Conservation (phyloP, 2,113 vertebrate genomes). For the Meleagris gallopavo region DNA sequence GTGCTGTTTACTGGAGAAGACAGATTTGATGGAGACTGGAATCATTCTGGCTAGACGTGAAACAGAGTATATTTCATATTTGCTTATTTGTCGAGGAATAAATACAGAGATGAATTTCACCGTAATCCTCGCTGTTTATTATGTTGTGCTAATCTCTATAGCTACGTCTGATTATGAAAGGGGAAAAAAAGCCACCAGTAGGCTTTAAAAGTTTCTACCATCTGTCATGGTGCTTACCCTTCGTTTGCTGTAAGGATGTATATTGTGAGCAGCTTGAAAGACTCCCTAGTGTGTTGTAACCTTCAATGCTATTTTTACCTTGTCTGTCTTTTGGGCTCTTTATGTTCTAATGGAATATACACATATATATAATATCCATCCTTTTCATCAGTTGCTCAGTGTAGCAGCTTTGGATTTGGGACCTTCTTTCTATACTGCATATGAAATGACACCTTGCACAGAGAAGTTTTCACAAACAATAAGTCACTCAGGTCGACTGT, state of each 20-base stretch:
- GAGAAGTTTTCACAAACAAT: background rate
- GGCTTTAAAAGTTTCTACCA: slow-evolving; percentile 50
- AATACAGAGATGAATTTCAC: background rate
- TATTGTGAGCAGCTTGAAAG: background rate
- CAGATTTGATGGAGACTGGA: background rate
- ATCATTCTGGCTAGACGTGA: background rate
- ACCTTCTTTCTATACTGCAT: background rate
- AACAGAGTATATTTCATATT: background rate
- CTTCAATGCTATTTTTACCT: background rate
- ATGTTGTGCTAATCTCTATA: slow-evolving; percentile 13
- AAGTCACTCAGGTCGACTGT: background rate
- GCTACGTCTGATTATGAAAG: slow-evolving; percentile 40
- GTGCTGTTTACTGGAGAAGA: background rate
- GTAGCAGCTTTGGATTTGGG: background rate
- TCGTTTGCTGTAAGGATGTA: fast-evolving
- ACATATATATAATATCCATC: background rate
- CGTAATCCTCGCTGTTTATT: slow-evolving; percentile 2
- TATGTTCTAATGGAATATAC: background rate
- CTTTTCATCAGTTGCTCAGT: background rate
- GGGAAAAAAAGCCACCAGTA: background rate
- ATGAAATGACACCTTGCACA: background rate
- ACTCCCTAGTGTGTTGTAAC: background rate
- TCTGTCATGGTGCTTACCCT: slow-evolving; percentile 19
- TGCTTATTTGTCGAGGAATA: background rate
- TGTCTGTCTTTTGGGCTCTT: background rate